Evolutionary conservation across 2,797 vertebrate species (phyloP), one percentile per base, ranked within the genome.

Genomic region (Xerus rutilus): DNA sequence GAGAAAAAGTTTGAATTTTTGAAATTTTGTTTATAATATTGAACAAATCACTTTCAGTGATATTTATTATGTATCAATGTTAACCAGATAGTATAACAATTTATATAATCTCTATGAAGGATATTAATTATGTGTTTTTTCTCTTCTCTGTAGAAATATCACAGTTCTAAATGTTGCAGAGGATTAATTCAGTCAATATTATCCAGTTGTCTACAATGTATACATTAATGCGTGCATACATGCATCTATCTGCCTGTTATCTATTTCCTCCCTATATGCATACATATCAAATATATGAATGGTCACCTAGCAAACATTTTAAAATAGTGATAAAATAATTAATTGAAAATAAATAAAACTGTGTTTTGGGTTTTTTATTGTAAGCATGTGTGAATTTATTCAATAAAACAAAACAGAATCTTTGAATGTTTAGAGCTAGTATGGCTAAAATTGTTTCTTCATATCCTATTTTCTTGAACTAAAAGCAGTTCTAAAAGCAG

Each of bases 151-250:
- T 65, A 39, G 70, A 77, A 59, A 35, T 47, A 59, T 57, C 15
- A 30, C 35, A 30, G 11, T 8, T 54, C 11, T 28, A 5, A 39
- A 15, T 49, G 39, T 32, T 69, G 57, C 8, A 23, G 23, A 70
- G 17, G 17, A 32, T 23, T 30, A 82, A 12, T 11, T 7, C 72
- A 47, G 17, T 45, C 25, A 25, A 52, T 10, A 23, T 23, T 5
- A 35, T 54, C 25, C 15, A 14, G 18, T 9, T 81, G 7, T 9
- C 90, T 76, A 14, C 1, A 59, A 39, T 32, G 15, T 62, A 49
- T 52, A 1, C 23, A 1, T 57, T 12, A 28, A 23, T 20, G 1
- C 28, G 7, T 21, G 0, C 32, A n/a, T 30, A 32, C 23, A 9
- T 57, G 0, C n/a, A 23, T 54, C 7, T 15, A 10, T 54, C 14